phyloP scores from a whole-genome alignment of 1,140 invertebrate genomes.

The Procambarus virginalis region DNA sequence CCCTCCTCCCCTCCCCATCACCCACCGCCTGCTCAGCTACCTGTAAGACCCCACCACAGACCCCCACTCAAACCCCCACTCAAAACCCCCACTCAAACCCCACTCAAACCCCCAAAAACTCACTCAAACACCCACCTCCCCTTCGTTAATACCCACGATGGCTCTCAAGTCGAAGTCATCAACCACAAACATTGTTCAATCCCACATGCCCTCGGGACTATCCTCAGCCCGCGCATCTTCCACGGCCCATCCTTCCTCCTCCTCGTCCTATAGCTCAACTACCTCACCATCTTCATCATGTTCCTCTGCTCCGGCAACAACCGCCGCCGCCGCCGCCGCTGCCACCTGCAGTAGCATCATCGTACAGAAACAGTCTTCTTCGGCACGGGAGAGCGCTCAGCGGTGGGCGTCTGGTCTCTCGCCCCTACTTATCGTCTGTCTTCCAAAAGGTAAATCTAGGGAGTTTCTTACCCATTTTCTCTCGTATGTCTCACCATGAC shows the following conservation, averaged over 20 bases:
- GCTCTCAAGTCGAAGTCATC: conserved; percentile 1
- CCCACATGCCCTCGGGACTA: background rate
- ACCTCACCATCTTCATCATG: conserved; percentile 24
- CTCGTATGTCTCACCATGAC: background rate
- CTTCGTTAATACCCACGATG: conserved; percentile 24
- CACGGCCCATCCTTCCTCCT: conserved; percentile 19
- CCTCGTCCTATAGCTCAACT: conserved; percentile 29
- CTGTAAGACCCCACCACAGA: background rate
- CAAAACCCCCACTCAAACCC: no score
- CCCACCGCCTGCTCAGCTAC: conserved; percentile 28
- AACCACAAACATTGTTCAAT: background rate
- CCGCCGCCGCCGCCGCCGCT: conserved; percentile 9
- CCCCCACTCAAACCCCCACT: background rate
- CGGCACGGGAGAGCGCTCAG: conserved; percentile 28
- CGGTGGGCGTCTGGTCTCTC: conserved; percentile 60
- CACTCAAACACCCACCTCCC: background rate
- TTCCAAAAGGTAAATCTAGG: conserved; percentile 61
- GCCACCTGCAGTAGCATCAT: conserved; percentile 35
- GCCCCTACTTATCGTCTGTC: conserved; percentile 64
- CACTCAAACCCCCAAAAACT: no score
- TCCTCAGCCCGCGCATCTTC: conserved; percentile 25
- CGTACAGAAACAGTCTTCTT: conserved; percentile 27
- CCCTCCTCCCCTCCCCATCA: conserved; percentile 53
- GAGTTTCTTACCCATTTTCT: background rate
- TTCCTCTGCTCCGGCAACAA: conserved; percentile 24